Percentiles rank a stretch among this genome's conserved stretches.
These are phyloP conservation scores for Petroica traversi DNA, from an alignment of 2,113 vertebrate species.

Conservation along the genomic window DNA sequence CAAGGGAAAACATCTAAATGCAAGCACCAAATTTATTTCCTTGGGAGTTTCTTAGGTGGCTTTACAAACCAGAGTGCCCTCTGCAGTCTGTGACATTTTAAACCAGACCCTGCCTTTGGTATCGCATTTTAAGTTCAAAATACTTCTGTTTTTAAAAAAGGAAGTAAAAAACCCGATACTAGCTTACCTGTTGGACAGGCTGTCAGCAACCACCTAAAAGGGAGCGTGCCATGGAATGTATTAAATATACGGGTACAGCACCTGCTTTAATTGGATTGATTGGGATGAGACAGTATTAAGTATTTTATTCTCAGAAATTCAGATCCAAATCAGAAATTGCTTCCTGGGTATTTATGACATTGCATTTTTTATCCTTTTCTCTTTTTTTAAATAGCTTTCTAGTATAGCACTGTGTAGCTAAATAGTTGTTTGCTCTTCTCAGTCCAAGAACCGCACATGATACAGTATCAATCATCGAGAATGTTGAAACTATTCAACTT, in stretches of 20 bases:
- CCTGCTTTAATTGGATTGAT: background rate
- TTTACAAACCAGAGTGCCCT: background rate
- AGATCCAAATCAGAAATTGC: background rate
- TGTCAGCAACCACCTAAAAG: background rate
- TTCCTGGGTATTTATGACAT: background rate
- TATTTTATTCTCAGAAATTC: background rate
- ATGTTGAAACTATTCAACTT: background rate
- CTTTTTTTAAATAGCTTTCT: background rate
- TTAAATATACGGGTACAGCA: background rate
- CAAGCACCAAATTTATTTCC: background rate
- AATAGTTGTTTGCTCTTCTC: background rate
- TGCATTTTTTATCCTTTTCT: background rate
- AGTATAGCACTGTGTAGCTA: background rate
- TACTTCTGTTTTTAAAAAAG: background rate
- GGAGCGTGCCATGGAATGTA: background rate
- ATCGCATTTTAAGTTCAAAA: background rate
- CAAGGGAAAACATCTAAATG: background rate
- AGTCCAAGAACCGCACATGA: background rate
- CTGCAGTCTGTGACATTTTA: background rate
- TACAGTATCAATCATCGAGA: fast-evolving
- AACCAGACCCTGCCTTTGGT: background rate
- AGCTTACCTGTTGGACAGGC: background rate
- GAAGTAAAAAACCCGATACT: background rate
- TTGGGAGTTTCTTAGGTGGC: background rate
- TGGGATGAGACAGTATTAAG: background rate